Percentiles rank a stretch among this genome's conserved stretches.
phyloP scores from a whole-genome alignment of 2,113 vertebrate genomes.

The Erpornis zantholeuca region DNA sequence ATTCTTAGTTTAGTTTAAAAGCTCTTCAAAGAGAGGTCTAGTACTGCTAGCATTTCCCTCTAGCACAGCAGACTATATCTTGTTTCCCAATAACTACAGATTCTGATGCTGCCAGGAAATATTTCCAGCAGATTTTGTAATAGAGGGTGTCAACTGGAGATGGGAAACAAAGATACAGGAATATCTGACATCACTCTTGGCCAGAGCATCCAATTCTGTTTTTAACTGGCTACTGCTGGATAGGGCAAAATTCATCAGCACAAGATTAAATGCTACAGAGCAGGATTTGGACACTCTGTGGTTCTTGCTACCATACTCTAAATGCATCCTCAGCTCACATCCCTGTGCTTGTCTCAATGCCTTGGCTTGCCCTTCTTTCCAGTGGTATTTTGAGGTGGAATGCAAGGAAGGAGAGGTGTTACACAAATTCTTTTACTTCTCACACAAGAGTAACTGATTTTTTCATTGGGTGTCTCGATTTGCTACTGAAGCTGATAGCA shows the following conservation, averaged over 20 bases:
- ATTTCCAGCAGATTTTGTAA: slow-evolving; percentile 24
- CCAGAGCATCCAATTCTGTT: neutral
- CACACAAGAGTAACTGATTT: neutral
- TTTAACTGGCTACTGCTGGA: neutral
- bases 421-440: neutral
- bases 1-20: neutral
- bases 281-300: neutral
- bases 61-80: neutral
- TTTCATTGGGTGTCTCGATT: neutral
- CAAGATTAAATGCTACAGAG: neutral
- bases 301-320: neutral
- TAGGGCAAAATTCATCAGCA: neutral
- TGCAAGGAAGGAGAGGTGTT: neutral
- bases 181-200: slow-evolving; percentile 38
- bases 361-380: neutral
- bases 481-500: neutral
- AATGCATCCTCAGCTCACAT: neutral
- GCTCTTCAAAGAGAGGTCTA: neutral
- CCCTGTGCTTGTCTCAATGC: neutral
- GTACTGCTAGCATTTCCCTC: neutral
- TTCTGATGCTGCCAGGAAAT: slow-evolving; percentile 11
- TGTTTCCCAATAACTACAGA: neutral
- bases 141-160: neutral
- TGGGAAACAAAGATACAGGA: neutral
- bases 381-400: neutral